These are phyloP conservation scores for Phalacrocorax aristotelis DNA, from an alignment of 2,113 vertebrate species.

Conservation along the genomic window DNA sequence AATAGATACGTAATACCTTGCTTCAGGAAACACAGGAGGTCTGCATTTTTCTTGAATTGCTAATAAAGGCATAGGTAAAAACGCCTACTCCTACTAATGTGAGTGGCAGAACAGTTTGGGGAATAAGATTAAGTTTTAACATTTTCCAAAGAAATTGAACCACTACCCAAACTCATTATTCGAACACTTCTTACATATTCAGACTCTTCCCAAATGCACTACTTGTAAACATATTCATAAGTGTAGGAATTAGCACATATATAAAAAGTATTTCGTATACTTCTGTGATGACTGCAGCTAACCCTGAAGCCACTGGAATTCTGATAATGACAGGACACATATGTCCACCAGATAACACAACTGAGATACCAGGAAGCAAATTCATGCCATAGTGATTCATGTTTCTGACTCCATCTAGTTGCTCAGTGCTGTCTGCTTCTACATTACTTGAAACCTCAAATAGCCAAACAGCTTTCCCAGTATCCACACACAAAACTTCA, in stretches of 20 bases:
- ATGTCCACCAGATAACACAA: not conserved
- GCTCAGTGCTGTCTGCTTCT: not conserved
- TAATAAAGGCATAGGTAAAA: not conserved
- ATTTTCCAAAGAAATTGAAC: not conserved
- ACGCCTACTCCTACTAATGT: not conserved
- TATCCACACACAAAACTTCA: not conserved
- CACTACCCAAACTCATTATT: not conserved
- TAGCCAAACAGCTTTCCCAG: not conserved
- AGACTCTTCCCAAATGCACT: not conserved
- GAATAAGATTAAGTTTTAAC: not conserved
- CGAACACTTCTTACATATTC: not conserved
- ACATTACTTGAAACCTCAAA: not conserved
- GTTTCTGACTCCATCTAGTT: not conserved
- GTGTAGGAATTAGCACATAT: not conserved
- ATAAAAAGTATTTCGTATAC: not conserved
- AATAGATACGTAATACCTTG: not conserved
- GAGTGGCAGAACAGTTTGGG: not conserved
- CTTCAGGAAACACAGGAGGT: not conserved
- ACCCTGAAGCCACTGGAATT: not conserved
- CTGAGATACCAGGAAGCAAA: not conserved
- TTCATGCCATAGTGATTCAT: not conserved
- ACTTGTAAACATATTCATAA: not conserved
- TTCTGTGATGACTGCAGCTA: conserved; percentile 8
- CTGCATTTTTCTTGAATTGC: not conserved
- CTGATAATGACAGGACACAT: not conserved